Evolutionary conservation across 2,113 vertebrate genomes (phyloP).

Genomic region (Saimiri boliviensis): DNA sequence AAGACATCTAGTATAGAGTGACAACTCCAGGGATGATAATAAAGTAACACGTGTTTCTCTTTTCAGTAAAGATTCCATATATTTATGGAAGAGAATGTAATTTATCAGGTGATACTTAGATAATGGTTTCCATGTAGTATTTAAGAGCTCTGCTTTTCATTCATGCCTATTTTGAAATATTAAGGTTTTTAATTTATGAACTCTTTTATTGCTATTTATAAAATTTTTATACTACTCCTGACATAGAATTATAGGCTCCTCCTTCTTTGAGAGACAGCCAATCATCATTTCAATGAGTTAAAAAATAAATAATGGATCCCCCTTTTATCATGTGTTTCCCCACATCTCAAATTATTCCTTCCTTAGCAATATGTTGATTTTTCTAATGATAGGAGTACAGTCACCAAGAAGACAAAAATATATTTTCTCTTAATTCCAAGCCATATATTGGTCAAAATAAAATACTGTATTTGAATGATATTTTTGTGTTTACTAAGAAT

Average conservation of each 20-base stretch:
- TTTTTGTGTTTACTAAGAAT: constrained; percentile 72
- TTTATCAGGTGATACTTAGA: constrained; percentile 24
- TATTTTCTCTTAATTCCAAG: constrained; percentile 54
- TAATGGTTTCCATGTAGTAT: constrained; percentile 57
- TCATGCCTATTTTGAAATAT: constrained; percentile 66
- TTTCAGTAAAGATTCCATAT: constrained; percentile 41
- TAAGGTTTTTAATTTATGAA: constrained; percentile 76
- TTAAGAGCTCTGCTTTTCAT: constrained; percentile 62
- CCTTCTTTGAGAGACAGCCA: constrained; percentile 59
- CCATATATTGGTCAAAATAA: constrained; percentile 66
- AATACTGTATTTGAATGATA: constrained; percentile 56
- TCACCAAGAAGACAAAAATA: constrained; percentile 38
- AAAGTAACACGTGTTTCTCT: background rate
- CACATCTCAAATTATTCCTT: constrained; percentile 67
- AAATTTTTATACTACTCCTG: constrained; percentile 40
- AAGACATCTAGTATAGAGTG: background rate
- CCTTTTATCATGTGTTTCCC: constrained; percentile 64
- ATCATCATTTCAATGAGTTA: constrained; percentile 61
- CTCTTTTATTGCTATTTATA: constrained; percentile 31
- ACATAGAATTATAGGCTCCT: constrained; percentile 29
- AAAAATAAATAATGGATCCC: constrained; percentile 63
- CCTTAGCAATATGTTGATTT: constrained; percentile 68
- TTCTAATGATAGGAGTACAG: background rate
- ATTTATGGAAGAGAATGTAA: constrained; percentile 50
- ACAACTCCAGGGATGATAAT: background rate